Evolutionary conservation across 2,113 vertebrate species (phyloP).

Genomic region (Pristiophorus japonicus): DNA sequence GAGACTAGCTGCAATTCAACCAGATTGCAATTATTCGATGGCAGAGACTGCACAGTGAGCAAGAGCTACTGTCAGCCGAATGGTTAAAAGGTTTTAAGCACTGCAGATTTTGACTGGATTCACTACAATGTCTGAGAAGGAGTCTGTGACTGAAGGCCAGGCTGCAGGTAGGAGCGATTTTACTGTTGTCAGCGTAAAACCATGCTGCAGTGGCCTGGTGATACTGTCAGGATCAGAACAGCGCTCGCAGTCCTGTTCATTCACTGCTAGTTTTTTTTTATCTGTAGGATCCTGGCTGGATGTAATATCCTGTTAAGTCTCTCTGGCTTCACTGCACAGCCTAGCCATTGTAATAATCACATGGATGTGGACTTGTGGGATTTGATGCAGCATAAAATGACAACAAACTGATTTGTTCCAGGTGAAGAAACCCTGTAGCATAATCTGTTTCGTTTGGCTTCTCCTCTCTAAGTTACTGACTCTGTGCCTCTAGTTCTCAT

Average conservation of each 20-base stretch:
- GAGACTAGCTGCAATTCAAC: not conserved
- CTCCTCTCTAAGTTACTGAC: no score
- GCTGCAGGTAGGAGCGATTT: conserved; percentile 50
- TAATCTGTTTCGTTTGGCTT: conserved; percentile 2
- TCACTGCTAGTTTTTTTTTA: not conserved
- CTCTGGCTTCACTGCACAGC: conserved; percentile 24
- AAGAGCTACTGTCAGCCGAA: conserved; percentile 43
- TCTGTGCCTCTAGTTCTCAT: not conserved
- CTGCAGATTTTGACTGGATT: conserved; percentile 40
- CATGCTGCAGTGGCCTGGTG: not conserved
- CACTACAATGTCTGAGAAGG: conserved; percentile 55
- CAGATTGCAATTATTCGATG: conserved; percentile 34
- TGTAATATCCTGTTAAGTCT: conserved; percentile 25
- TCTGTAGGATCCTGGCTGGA: not conserved
- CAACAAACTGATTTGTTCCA: conserved; percentile 47
- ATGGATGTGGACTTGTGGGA: conserved; percentile 51
- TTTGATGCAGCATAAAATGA: conserved; percentile 60
- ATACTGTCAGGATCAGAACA: not conserved
- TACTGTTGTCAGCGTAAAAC: not conserved
- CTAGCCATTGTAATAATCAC: conserved; percentile 48
- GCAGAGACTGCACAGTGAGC: conserved; percentile 39
- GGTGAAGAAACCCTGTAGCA: conserved; percentile 45
- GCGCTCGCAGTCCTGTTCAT: conserved; percentile 42
- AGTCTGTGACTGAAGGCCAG: conserved; percentile 48
- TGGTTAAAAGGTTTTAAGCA: conserved; percentile 49